Conservation (phyloP, 2,113 vertebrate genomes). For the Chlorocebus sabaeus region DNA sequence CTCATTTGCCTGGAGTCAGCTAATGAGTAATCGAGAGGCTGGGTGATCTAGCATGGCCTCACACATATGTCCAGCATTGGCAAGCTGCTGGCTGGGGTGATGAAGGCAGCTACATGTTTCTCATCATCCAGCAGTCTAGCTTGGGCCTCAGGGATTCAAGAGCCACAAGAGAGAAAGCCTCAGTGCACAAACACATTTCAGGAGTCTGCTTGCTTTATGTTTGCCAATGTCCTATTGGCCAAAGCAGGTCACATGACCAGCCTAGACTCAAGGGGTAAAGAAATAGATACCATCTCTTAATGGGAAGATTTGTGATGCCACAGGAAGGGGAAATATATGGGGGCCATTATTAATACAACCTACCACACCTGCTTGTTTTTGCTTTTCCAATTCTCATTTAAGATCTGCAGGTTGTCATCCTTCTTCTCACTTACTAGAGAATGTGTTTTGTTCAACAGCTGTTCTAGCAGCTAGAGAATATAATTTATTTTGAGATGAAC, state of each 20-base stretch:
- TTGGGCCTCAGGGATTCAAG: background rate
- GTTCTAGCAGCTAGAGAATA: constrained; percentile 48
- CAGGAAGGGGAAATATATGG: background rate
- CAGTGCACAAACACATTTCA: background rate
- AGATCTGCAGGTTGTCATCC: constrained; percentile 29
- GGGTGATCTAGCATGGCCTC: background rate
- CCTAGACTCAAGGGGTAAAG: background rate
- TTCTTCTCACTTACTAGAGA: constrained; percentile 47
- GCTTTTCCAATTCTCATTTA: constrained; percentile 23
- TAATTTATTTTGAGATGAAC: constrained; percentile 62
- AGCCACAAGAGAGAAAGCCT: background rate
- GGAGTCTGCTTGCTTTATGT: background rate
- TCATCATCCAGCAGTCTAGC: background rate
- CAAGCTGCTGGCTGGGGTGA: background rate
- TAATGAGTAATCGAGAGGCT: constrained; percentile 8
- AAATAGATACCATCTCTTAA: background rate
- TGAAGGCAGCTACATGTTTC: background rate
- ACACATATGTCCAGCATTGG: background rate
- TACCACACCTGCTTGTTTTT: constrained; percentile 31
- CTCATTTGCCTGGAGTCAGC: background rate
- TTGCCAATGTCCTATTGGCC: background rate
- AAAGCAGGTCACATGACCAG: background rate
- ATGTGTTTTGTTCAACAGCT: constrained; percentile 51
- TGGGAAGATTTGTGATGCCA: background rate
- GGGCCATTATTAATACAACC: background rate